Evolutionary conservation across 1,140 invertebrate species (phyloP), one percentile per base, ranked within the genome.

Genomic region (Propsilocerus akamusi): DNA sequence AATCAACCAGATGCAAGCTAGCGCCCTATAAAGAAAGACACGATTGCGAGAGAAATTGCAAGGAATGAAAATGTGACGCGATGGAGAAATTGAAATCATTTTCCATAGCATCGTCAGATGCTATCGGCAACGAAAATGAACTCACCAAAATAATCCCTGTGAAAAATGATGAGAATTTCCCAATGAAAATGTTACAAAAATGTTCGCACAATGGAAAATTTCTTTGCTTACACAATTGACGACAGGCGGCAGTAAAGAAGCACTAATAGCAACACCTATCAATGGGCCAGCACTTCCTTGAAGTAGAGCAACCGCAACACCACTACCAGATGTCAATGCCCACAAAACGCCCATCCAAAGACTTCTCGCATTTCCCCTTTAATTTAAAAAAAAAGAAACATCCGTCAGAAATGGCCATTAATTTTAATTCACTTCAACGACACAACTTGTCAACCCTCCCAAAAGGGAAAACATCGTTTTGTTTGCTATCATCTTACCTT

Each of bases 181-280:
- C 6, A 37, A 2, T 14, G 14, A 3, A 17, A 6, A 37, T 17
- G 8, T 37, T 6, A 5, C 32, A 14, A 12, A 6, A 37, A 37
- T 17, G 7, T 6, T 5, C 2, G 6, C 1, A 46, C 51, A 46
- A 22, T 4, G 34, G 11, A 47, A 20, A 32, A 1, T 49, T n/a
- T 30, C 10, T 20, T 50, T 59, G 72, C 75, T 76, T 69, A 85
- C 83, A 59, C 81, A 82, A 65, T 91, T 91, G 5, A 90, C 85
- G 52, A 84, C 81, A 11, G 86, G 87, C n/a, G 86, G 86, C 47
- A 92, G 59, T 26, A 90, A 66, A 1, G 86, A 90, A 2, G 87
- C 86, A 3, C 86, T 89, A 59, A 91, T 90, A 5, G 87, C 87
- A 28, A 92, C 87, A 55, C 86, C 86, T 53, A 92, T 89, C 30